Evolutionary conservation across 2,888 invertebrate species (phyloP).

Genomic region (Apotomis turbidana): DNA sequence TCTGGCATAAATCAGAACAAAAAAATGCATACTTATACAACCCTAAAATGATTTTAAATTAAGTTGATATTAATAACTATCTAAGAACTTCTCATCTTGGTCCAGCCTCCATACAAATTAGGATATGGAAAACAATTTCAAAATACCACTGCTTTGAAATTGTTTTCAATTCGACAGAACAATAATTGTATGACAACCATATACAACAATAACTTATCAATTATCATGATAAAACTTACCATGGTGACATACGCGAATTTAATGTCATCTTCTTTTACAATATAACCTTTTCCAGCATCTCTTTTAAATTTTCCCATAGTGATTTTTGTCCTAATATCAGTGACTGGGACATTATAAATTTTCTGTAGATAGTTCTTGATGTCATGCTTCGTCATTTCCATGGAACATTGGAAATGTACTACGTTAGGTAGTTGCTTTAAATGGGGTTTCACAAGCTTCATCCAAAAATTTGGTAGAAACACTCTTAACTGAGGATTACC

Average conservation of each 20-base stretch:
- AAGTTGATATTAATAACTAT: too few relatives aligned
- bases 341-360: constrained; percentile 94
- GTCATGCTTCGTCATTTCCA: constrained; percentile 96
- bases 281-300: constrained; percentile 84
- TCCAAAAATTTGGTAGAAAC: constrained; percentile 98
- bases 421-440: constrained; percentile 89
- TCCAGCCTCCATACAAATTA: too few relatives aligned
- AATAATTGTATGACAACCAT: not conserved
- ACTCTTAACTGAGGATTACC: constrained; percentile 97
- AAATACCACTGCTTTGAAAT: too few relatives aligned
- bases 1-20: too few relatives aligned
- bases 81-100: too few relatives aligned
- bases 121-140: too few relatives aligned
- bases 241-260: constrained; percentile 91
- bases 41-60: too few relatives aligned
- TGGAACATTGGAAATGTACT: constrained; percentile 95
- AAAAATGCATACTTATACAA: too few relatives aligned
- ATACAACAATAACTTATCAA: not conserved
- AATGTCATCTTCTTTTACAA: constrained; percentile 92
- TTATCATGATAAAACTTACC: constrained; percentile 78
- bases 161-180: too few relatives aligned
- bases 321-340: constrained; percentile 90
- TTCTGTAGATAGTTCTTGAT: constrained; percentile 97
- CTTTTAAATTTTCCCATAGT: constrained; percentile 86
- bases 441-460: constrained; percentile 92